Conservation (phyloP, 2,113 vertebrate species). For the Sturnira hondurensis region DNA sequence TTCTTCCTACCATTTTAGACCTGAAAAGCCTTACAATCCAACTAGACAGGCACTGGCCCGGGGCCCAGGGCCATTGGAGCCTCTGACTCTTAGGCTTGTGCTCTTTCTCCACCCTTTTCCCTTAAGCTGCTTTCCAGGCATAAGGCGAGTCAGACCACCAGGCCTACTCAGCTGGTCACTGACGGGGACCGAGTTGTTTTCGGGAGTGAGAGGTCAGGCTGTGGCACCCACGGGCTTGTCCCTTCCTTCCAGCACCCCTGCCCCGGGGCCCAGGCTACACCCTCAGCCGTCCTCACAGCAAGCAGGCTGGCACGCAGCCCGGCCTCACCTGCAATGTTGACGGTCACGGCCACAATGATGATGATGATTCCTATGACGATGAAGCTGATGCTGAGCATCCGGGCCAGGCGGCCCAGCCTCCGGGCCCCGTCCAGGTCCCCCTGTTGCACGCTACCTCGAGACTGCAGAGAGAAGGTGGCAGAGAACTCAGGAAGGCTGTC, state of each 20-base stretch:
- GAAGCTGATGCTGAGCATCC: slow-evolving; percentile 88
- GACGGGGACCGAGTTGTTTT: background rate
- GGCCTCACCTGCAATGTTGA: slow-evolving; percentile 85
- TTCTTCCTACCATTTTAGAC: background rate
- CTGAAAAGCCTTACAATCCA: background rate
- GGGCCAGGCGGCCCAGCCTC: slow-evolving; percentile 88
- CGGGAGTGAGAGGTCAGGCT: background rate
- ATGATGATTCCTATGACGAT: slow-evolving; percentile 86
- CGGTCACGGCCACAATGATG: slow-evolving; percentile 82
- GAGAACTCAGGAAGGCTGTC: background rate
- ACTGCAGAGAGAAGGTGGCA: slow-evolving; percentile 77
- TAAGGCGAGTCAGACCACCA: background rate
- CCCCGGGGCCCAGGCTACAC: background rate
- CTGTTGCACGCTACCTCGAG: slow-evolving; percentile 88
- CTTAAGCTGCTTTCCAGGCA: background rate
- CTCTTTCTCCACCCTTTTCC: background rate
- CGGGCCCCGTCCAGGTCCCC: slow-evolving; percentile 88
- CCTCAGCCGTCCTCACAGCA: background rate
- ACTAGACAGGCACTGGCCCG: background rate
- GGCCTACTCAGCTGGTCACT: background rate
- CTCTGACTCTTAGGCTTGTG: background rate
- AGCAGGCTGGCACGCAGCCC: background rate
- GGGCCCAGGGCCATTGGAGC: background rate
- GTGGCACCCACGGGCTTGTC: background rate
- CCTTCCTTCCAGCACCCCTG: background rate